Percentiles rank a stretch among this genome's conserved stretches.
Evolutionary conservation across 2,888 invertebrate genomes (phyloP).

Genomic region (Linnaemya tessellans): DNA sequence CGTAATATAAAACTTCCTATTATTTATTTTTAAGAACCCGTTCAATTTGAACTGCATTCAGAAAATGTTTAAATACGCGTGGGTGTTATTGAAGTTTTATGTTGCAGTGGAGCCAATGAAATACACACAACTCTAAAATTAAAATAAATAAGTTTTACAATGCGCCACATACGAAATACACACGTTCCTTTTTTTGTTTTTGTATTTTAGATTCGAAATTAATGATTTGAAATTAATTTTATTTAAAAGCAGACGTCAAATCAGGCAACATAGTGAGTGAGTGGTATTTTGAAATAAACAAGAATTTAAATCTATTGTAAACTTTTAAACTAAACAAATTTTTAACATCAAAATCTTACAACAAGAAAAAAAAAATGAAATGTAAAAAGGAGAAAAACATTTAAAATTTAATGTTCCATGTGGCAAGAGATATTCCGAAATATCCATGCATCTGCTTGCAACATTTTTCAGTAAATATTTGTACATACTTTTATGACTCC

Average conservation of each 20-base stretch:
- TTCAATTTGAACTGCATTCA: neutral
- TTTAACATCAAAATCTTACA: neutral
- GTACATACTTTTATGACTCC: neutral
- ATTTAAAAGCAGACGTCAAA: neutral
- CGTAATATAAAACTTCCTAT: slow-evolving; percentile 55
- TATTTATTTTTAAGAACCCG: neutral
- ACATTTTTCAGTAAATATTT: neutral
- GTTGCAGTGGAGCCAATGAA: slow-evolving; percentile 29
- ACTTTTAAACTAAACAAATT: neutral
- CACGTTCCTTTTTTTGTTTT: neutral
- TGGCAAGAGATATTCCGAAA: neutral
- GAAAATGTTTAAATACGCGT: slow-evolving; percentile 8
- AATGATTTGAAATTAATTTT: slow-evolving; percentile 4
- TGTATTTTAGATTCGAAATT: neutral
- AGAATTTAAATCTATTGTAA: neutral
- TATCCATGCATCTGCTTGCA: neutral
- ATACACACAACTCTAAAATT: slow-evolving; percentile 10
- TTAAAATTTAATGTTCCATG: neutral
- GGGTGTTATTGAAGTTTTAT: slow-evolving; percentile 22
- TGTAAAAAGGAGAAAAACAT: neutral
- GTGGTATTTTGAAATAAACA: neutral
- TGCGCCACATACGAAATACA: neutral
- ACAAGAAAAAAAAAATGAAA: neutral
- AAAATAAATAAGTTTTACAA: slow-evolving; percentile 2
- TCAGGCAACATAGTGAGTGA: neutral